Base-by-base conservation (phyloP, 1,140 invertebrate genomes). In the Colletes gigas region DNA sequence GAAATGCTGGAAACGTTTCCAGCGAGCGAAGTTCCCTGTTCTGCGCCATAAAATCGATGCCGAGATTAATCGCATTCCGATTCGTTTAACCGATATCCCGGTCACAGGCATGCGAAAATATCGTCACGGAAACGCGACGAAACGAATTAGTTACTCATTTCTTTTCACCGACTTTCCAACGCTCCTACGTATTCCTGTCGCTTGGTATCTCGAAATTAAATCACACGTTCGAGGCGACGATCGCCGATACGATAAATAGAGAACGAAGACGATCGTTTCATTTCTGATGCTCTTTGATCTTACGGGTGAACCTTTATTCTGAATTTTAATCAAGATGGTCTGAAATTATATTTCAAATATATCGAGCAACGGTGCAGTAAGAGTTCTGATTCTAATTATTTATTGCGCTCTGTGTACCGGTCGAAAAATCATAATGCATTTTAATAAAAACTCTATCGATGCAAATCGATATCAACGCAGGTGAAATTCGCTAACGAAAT, bases 51-150 rank as follows among this genome's bases (percentile, higher is more conserved):
- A 47, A 72, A 71, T 81, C 83, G 72, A 85, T 84, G 62, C 9
- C 12, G 17, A 76, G 72, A 84, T 85, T 80, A 83, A 84, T 84
- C 62, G 59, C 19, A 55, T 59, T 72, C 78, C 60, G 66, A 69
- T 83, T 67, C 76, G 72, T 84, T 60, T 59, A 62, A 70, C 68
- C n/a, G 79, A 57, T 84, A 81, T 59, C 78, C 14, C 44, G 44
- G 59, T 80, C 57, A 76, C 60, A 30, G 60, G 41, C 55, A 68
- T 39, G 19, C 30, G 47, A 54, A 71, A 59, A 80, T 71, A 73
- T 73, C 74, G 52, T 60, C 52, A 21, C 14, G 55, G 44, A 66
- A 57, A 63, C 21, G 57, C 39, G 30, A 7, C 30, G 8, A 39
- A 1, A 19, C 19, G 41, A 83, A 74, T 84, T 83, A 78, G 55